Conservation (phyloP, 2,888 invertebrate genomes). For the Mythimna impura region DNA sequence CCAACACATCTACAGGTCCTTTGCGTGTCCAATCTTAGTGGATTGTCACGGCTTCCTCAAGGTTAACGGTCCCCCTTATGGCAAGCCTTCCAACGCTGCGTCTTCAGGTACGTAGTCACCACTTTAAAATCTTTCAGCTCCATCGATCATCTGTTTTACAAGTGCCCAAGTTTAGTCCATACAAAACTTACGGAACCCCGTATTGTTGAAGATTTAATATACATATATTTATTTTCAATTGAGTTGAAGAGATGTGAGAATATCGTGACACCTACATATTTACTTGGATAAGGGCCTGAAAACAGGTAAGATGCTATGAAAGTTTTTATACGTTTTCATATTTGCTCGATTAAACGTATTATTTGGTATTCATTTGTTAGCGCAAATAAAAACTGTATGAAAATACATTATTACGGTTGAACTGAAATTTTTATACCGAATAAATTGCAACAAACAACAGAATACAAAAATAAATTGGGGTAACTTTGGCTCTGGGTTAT, state of each 20-base stretch:
- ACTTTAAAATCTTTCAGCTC: too few species aligned
- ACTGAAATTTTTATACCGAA: background rate
- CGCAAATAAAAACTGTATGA: background rate
- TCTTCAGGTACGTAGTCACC: too few species aligned
- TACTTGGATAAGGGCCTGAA: background rate
- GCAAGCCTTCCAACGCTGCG: too few species aligned
- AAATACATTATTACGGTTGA: background rate
- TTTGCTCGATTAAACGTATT: background rate
- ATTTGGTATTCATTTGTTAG: background rate
- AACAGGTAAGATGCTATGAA: background rate
- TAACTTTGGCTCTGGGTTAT: too few species aligned
- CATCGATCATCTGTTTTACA: too few species aligned
- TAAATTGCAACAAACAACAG: too few species aligned
- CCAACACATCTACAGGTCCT: too few species aligned
- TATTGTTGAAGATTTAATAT: too few species aligned
- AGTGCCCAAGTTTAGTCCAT: background rate
- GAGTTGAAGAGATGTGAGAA: constrained; percentile 2
- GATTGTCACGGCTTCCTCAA: too few species aligned
- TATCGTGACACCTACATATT: background rate
- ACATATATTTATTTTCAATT: background rate
- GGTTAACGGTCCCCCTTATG: too few species aligned
- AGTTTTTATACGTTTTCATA: background rate
- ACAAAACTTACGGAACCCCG: background rate
- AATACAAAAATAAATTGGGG: too few species aligned
- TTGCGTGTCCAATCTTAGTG: too few species aligned